Percentiles rank a stretch among this genome's conserved stretches.
phyloP scores from a whole-genome alignment of 92 coral and sea anemone species.

The Zoanthus gigantus region DNA sequence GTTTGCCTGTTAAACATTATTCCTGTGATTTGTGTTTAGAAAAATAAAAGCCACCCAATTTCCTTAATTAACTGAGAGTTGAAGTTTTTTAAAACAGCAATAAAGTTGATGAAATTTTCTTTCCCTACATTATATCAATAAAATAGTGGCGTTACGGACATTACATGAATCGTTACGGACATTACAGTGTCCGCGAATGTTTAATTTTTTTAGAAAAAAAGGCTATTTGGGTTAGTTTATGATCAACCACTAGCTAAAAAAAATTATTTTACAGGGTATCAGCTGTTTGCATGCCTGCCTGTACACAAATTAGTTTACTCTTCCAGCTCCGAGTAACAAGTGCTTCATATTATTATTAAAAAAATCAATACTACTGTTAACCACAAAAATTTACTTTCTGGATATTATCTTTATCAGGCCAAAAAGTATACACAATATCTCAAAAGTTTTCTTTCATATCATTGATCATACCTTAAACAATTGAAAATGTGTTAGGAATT shows the following conservation, averaged over 20 bases:
- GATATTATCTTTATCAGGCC: neutral
- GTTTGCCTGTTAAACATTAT: slow-evolving; percentile 10
- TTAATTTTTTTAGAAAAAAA: neutral
- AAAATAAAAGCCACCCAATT: neutral
- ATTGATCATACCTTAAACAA: neutral
- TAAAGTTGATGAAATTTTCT: neutral
- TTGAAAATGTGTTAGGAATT: neutral
- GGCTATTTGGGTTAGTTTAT: slow-evolving; percentile 16
- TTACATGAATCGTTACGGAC: slow-evolving; percentile 2
- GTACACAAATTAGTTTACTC: neutral
- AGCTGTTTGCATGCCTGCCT: slow-evolving; percentile 21
- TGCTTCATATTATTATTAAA: neutral
- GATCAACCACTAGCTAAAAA: neutral
- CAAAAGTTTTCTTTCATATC: neutral
- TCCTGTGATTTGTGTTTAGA: neutral
- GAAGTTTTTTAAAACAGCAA: neutral
- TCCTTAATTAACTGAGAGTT: neutral
- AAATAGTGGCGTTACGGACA: neutral
- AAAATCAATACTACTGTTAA: neutral
- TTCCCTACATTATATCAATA: neutral
- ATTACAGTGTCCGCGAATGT: slow-evolving; percentile 6
- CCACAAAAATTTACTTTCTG: neutral
- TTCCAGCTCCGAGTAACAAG: neutral
- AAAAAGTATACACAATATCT: neutral
- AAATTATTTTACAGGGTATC: neutral